Conservation (phyloP, 2,113 vertebrate genomes). For the Pungitius pungitius region DNA sequence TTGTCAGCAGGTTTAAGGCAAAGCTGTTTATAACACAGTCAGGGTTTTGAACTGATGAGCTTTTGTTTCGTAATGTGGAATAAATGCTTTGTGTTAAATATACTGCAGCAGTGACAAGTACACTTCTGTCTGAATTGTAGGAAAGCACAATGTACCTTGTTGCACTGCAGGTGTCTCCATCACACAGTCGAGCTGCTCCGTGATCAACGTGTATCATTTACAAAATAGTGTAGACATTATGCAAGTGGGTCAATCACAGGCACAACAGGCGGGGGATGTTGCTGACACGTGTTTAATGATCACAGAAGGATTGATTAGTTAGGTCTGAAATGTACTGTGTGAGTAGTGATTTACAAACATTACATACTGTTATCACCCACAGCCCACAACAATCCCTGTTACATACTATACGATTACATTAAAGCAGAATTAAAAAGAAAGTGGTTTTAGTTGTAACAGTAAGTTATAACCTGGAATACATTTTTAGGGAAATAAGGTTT, state of each 20-base stretch:
- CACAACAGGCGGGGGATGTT: not conserved
- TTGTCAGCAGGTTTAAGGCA: too few relatives aligned
- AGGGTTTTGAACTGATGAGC: too few relatives aligned
- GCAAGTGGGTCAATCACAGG: not conserved
- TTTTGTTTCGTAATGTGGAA: not conserved
- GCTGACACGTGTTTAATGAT: conserved; percentile 3
- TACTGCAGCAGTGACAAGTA: not conserved
- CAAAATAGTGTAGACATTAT: not conserved
- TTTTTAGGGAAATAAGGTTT: not conserved
- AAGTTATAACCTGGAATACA: not conserved
- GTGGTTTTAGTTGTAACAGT: not conserved
- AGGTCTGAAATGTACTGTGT: not conserved
- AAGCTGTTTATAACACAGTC: not conserved
- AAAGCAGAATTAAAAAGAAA: not conserved
- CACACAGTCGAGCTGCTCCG: not conserved
- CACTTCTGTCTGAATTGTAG: not conserved
- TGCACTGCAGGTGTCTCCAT: not conserved
- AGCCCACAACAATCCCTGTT: too few relatives aligned
- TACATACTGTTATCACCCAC: not conserved
- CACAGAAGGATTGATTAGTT: not conserved
- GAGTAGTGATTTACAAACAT: not conserved
- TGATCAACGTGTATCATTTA: not conserved
- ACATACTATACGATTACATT: too few relatives aligned
- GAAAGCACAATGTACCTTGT: not conserved
- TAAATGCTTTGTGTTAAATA: not conserved